These are phyloP conservation scores for Hymenochirus boettgeri DNA, from an alignment of 2,113 vertebrate species.

Conservation along the genomic window DNA sequence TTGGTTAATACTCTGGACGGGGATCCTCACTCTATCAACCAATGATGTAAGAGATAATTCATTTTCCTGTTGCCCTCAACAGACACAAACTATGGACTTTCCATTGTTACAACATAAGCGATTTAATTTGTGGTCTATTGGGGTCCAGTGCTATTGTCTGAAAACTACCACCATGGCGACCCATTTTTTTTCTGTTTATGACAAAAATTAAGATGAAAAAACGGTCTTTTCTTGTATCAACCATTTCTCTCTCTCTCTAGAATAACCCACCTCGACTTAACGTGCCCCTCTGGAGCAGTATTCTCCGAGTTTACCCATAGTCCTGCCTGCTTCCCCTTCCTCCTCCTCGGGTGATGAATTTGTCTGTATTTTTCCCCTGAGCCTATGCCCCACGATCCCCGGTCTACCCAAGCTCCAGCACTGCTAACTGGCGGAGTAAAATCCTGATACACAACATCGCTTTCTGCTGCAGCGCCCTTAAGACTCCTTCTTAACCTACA, in stretches of 20 bases:
- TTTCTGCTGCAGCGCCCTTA: conserved; percentile 32
- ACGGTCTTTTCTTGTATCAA: conserved; percentile 18
- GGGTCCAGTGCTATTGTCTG: too few relatives aligned
- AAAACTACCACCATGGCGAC: too few relatives aligned
- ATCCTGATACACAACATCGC: conserved; percentile 73
- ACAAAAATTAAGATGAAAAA: too few relatives aligned
- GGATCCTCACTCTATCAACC: conserved; percentile 90
- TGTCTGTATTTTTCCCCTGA: conserved; percentile 94
- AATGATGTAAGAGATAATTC: too few relatives aligned
- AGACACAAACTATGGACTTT: too few relatives aligned
- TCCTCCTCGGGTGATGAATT: conserved; percentile 97
- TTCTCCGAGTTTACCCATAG: conserved; percentile 93
- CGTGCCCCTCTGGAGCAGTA: conserved; percentile 91
- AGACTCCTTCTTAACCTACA: conserved; percentile 15
- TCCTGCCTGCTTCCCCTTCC: conserved; percentile 92
- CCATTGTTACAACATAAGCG: too few relatives aligned
- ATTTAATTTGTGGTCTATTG: too few relatives aligned
- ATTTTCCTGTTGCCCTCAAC: too few relatives aligned
- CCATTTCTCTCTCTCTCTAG: conserved; percentile 58
- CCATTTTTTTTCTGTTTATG: too few relatives aligned
- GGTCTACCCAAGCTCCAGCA: conserved; percentile 92
- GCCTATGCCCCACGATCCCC: conserved; percentile 90
- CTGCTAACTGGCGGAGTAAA: conserved; percentile 83
- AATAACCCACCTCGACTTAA: conserved; percentile 98
- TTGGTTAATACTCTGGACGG: conserved; percentile 96